phyloP scores from a whole-genome alignment of 2,888 invertebrate species.

The Watsonalla cultraria region DNA sequence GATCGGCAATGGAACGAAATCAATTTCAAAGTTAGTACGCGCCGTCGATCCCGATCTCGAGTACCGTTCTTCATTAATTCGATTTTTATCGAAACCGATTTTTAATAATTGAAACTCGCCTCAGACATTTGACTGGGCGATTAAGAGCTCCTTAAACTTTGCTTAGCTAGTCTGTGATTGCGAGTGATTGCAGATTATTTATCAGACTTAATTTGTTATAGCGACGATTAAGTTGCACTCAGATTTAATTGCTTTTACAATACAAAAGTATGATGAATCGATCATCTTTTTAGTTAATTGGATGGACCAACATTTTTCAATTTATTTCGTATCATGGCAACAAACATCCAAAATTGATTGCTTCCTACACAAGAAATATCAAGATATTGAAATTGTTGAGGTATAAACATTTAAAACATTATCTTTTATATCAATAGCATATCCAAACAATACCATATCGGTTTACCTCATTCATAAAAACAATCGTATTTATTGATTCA shows the following conservation, averaged over 20 bases:
- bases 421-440: too few relatives aligned
- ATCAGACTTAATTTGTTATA: neutral
- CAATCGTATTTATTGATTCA: slow-evolving; percentile 65
- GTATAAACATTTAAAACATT: too few relatives aligned
- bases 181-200: neutral
- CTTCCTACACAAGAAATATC: too few relatives aligned
- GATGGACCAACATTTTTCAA: too few relatives aligned
- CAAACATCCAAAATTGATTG: too few relatives aligned
- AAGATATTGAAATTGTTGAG: too few relatives aligned
- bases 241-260: neutral
- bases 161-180: slow-evolving; percentile 28
- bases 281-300: neutral
- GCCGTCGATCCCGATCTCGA: slow-evolving; percentile 54
- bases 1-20: slow-evolving; percentile 69
- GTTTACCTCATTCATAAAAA: slow-evolving; percentile 67
- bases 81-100: slow-evolving; percentile 70
- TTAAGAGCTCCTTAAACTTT: slow-evolving; percentile 47
- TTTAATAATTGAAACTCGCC: slow-evolving; percentile 67
- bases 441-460: slow-evolving; percentile 38
- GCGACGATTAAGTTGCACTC: neutral
- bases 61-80: slow-evolving; percentile 74
- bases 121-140: slow-evolving; percentile 60
- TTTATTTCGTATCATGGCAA: too few relatives aligned
- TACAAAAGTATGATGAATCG: neutral
- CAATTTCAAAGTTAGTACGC: slow-evolving; percentile 61